These are phyloP conservation scores for Tiliacea aurago DNA, from an alignment of 2,888 invertebrate genomes.

Conservation along the genomic window DNA sequence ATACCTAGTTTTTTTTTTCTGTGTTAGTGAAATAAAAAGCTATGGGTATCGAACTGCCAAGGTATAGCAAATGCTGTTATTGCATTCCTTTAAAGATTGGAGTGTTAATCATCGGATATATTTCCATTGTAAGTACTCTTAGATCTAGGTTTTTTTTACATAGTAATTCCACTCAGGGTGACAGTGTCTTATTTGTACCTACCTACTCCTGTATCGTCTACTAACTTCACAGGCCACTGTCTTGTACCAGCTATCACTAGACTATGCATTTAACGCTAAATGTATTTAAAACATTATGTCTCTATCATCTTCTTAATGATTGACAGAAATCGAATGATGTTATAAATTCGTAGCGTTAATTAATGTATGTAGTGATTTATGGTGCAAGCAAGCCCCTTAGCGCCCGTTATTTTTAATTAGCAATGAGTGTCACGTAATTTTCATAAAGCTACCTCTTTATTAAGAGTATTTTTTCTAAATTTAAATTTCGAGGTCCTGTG, in stretches of 20 bases:
- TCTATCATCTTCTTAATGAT: not conserved
- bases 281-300: too few species aligned
- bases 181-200: not conserved
- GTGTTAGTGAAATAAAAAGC: slow-evolving; percentile 16
- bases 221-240: not conserved
- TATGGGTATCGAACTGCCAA: slow-evolving; percentile 74
- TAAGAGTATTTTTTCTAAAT: not conserved
- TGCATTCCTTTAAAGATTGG: slow-evolving; percentile 81
- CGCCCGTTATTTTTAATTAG: slow-evolving; percentile 13
- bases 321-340: not conserved
- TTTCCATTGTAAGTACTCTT: slow-evolving; percentile 80
- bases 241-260: not conserved
- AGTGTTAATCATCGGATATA: slow-evolving; percentile 82
- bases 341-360: not conserved
- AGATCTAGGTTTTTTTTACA: not conserved
- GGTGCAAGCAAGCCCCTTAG: not conserved
- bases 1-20: slow-evolving; percentile 2
- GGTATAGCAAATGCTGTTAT: slow-evolving; percentile 79
- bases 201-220: not conserved
- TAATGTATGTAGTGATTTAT: too few species aligned
- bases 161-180: not conserved
- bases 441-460: too few species aligned
- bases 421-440: not conserved
- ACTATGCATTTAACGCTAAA: too few species aligned
- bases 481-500: not conserved